Percentiles rank a stretch among this genome's conserved stretches.
These are phyloP conservation scores for Latheticus oryzae DNA, from an alignment of 2,888 invertebrate species.

Conservation along the genomic window DNA sequence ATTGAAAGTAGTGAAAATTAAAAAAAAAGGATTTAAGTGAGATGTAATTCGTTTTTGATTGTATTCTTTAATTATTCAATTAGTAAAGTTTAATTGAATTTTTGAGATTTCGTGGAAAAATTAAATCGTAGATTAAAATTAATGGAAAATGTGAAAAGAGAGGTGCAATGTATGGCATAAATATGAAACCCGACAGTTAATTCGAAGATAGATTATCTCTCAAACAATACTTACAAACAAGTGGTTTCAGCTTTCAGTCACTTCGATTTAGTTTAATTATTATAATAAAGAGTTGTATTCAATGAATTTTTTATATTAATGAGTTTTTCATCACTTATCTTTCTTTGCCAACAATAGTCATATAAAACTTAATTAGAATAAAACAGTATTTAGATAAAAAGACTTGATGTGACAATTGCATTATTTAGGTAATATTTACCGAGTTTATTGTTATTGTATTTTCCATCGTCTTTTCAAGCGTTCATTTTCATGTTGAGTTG, in stretches of 20 bases:
- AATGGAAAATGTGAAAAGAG: constrained; percentile 14
- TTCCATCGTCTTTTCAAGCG: not conserved
- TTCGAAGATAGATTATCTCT: too few relatives aligned
- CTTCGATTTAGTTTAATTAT: too few relatives aligned
- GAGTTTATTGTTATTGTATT: constrained; percentile 26
- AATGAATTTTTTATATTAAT: too few relatives aligned
- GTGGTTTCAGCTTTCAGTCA: too few relatives aligned
- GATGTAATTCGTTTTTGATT: too few relatives aligned
- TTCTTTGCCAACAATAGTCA: constrained; percentile 2
- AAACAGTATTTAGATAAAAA: constrained; percentile 28
- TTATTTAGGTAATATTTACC: constrained; percentile 37
- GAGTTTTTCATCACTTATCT: constrained; percentile 3
- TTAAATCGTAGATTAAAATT: constrained; percentile 17
- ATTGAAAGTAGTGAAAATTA: too few relatives aligned
- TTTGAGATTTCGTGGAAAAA: constrained; percentile 8
- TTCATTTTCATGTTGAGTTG: too few relatives aligned
- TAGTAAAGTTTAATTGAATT: constrained; percentile 23
- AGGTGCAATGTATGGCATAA: constrained; percentile 1
- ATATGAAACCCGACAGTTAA: too few relatives aligned
- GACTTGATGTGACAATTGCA: constrained; percentile 32
- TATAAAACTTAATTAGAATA: constrained; percentile 16
- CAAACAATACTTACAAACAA: too few relatives aligned
- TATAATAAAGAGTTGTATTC: too few relatives aligned
- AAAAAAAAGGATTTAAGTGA: too few relatives aligned
- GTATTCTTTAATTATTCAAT: constrained; percentile 7